phyloP scores from a whole-genome alignment of 2,797 vertebrate genomes.

The Pseudochaenichthys georgianus region DNA sequence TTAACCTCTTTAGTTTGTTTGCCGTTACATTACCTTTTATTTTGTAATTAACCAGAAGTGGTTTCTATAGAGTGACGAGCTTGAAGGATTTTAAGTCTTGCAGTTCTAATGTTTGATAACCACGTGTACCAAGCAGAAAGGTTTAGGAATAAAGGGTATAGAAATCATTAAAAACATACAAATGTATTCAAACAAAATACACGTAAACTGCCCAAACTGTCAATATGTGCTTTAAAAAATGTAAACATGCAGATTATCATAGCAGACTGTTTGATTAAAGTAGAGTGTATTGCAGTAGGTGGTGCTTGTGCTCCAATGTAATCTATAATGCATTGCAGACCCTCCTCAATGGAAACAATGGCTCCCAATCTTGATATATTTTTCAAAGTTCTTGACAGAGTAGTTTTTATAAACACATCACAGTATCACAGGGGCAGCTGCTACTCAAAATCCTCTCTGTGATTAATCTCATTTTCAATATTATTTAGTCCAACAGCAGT shows the following conservation, averaged over 20 bases:
- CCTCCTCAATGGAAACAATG: background rate
- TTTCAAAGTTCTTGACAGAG: background rate
- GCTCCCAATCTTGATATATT: background rate
- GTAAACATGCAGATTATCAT: background rate
- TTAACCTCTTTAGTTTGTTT: too few species aligned
- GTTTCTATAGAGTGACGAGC: too few species aligned
- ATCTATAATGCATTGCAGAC: background rate
- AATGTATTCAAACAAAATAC: background rate
- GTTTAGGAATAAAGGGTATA: too few species aligned
- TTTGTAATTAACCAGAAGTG: too few species aligned
- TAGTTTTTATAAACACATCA: background rate
- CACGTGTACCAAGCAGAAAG: too few species aligned
- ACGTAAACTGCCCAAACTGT: background rate
- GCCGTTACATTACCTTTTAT: too few species aligned
- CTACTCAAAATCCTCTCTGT: background rate
- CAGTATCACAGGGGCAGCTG: background rate
- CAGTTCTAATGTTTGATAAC: too few species aligned
- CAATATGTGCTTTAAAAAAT: background rate
- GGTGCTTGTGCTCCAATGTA: background rate
- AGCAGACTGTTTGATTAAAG: background rate
- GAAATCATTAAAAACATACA: too few species aligned
- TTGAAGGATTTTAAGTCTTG: too few species aligned
- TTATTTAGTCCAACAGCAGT: background rate
- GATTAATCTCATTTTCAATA: constrained; percentile 11
- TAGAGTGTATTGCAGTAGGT: background rate